Base-by-base conservation (phyloP, 2,888 invertebrate genomes). In the Ornithoptera priamus region DNA sequence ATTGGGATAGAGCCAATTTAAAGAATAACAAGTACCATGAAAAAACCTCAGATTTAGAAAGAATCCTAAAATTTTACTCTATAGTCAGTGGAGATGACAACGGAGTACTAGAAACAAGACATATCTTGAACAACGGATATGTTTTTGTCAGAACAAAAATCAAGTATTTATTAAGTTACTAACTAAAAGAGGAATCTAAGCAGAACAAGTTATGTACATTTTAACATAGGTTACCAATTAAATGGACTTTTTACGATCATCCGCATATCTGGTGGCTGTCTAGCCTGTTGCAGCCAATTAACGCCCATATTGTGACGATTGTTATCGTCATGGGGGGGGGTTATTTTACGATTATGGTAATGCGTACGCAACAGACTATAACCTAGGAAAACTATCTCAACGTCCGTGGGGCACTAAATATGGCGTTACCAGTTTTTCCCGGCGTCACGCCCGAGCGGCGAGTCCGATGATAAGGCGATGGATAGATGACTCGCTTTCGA, bases 321-420 rank as follows among this genome's bases (percentile, higher is more conserved):
- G 66, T 70, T 70, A 63, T 42, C 59, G 59, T 67, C 56, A 70
- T 20, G 59, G 18, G 22, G 12, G 12, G 15, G 63, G 66, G 67
- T 56, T 60, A 67, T 60, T 70, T 70, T 70, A 70, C 67, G 70
- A 67, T 67, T 70, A 70, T 70, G 67, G 67, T 62, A 67, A 67
- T 64, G 42, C 39, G 60, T 60, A 67, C 56, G 46, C 70, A 67
- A 70, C 64, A 70, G 70, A 67, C 63, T 70, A 67, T 36, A 67
- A 70, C 70, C 70, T 70, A 70, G 70, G 67, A 70, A 67, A 67
- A 30, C 63, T 70, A 67, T 70, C 60, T 64, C 42, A 67, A 70
- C 70, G 62, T 62, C 50, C 70, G 59, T 66, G 62, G 62, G 66
- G 56, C 63, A 60, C 63, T 60, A 22, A 60, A 70, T 70, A 70